These are phyloP conservation scores for Valencia hispanica DNA, from an alignment of 2,797 vertebrate genomes.

Conservation along the genomic window DNA sequence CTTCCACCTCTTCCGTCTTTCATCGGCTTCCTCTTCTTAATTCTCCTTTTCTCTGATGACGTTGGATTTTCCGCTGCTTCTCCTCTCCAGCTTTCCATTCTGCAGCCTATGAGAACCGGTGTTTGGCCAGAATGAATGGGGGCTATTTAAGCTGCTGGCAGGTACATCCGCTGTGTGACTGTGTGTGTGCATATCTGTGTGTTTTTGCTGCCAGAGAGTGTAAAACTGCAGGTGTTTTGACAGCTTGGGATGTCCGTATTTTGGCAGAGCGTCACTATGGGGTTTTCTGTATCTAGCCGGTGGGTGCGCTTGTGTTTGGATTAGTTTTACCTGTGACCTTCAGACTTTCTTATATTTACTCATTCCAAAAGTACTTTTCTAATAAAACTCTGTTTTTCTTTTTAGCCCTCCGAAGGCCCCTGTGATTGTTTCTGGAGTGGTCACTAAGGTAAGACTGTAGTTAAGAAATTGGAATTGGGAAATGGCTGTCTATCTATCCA, in stretches of 20 bases:
- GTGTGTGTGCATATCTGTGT: neutral
- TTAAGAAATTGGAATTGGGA: neutral
- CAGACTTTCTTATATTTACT: slow-evolving; percentile 2
- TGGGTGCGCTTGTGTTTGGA: slow-evolving; percentile 18
- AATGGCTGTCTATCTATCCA: neutral
- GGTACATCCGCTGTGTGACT: slow-evolving; percentile 49
- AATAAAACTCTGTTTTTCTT: slow-evolving; percentile 7
- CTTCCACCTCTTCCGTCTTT: slow-evolving; percentile 35
- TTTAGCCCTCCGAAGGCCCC: slow-evolving; percentile 86
- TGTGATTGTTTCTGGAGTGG: slow-evolving; percentile 89
- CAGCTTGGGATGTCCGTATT: slow-evolving; percentile 49
- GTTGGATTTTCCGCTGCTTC: slow-evolving; percentile 11
- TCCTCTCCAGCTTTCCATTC: slow-evolving; percentile 37
- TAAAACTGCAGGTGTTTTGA: slow-evolving; percentile 42
- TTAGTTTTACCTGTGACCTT: neutral
- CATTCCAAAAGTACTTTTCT: neutral
- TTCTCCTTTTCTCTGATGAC: slow-evolving; percentile 24
- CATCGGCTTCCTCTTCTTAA: slow-evolving; percentile 33
- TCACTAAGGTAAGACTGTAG: slow-evolving; percentile 88
- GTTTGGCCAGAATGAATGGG: slow-evolving; percentile 72
- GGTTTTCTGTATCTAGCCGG: slow-evolving; percentile 11
- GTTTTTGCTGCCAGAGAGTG: slow-evolving; percentile 13
- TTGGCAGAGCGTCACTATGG: slow-evolving; percentile 27
- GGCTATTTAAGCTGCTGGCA: slow-evolving; percentile 74
- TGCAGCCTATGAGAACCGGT: slow-evolving; percentile 48